Percentiles rank a stretch among this genome's conserved stretches.
Conservation (phyloP, 1,140 invertebrate genomes). For the Heliconius nattereri region DNA sequence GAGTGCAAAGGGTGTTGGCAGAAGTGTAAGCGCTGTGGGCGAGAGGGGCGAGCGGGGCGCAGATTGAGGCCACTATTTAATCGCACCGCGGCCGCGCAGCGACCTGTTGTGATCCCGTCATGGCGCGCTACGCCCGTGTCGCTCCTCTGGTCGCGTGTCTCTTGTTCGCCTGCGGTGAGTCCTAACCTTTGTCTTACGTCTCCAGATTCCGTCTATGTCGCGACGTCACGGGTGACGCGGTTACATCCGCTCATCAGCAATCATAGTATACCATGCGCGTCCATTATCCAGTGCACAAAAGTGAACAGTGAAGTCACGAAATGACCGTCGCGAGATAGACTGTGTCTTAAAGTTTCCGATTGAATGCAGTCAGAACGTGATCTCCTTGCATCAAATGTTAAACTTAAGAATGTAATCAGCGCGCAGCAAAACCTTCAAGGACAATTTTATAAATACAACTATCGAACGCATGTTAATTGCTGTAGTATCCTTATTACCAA, state of each 20-base stretch:
- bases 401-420: slow-evolving; percentile 70
- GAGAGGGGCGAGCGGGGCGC: slow-evolving; percentile 78
- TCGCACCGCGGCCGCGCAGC: slow-evolving; percentile 76
- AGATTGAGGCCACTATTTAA: slow-evolving; percentile 82
- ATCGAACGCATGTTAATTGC: slow-evolving; percentile 52
- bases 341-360: slow-evolving; percentile 61
- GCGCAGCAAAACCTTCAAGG: slow-evolving; percentile 67
- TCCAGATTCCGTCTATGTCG: slow-evolving; percentile 70
- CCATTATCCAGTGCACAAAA: slow-evolving; percentile 53
- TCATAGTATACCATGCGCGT: slow-evolving; percentile 60
- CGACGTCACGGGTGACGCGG: slow-evolving; percentile 65
- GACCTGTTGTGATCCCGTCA: slow-evolving; percentile 83
- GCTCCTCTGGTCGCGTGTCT: slow-evolving; percentile 80
- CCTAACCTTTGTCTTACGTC: slow-evolving; percentile 77
- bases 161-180: slow-evolving; percentile 81
- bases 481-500: slow-evolving; percentile 31
- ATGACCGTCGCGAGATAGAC: slow-evolving; percentile 66
- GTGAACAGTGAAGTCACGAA: slow-evolving; percentile 75
- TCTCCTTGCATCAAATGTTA: slow-evolving; percentile 65
- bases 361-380: slow-evolving; percentile 62
- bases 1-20: slow-evolving; percentile 74
- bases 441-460: slow-evolving; percentile 59
- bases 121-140: slow-evolving; percentile 82
- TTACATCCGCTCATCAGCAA: slow-evolving; percentile 56
- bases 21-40: slow-evolving; percentile 69